Base-by-base conservation (phyloP, 1,140 invertebrate species). In the Adelges cooleyi region DNA sequence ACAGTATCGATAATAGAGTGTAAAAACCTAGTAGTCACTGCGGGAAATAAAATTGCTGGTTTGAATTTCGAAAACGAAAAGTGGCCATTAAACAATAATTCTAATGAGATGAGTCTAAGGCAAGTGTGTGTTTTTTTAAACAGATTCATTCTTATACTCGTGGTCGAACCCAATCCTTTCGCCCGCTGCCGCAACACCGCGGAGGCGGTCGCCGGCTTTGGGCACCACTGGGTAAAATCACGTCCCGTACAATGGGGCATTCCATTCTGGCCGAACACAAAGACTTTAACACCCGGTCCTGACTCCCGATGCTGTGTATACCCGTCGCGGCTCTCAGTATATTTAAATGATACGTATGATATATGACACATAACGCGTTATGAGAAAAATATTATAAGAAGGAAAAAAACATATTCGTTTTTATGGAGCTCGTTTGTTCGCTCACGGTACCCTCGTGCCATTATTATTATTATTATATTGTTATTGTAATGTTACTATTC, bases 301-400 rank as follows among this genome's bases (percentile, higher is more conserved):
- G 54, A 48, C 42, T 48, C 40, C 56, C 40, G 56, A 62, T 20
- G 56, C 56, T 46, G 42, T 56, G n/a, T n/a, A n/a, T n/a, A 56
- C 53, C 38, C 6, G n/a, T 25, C 13, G 11, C 3, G 15, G 25
- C n/a, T 10, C 25, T 27, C 25, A 29, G 40, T 62, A 62, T n/a
- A n/a, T 62, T 62, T 62, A 62, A 62, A 62, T 62, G 56, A 59
- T 59, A 42, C 20, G 53, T 59, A 59, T 59, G 38, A 62, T 62
- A 62, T 62, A 62, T 46, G 56, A 62, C 42, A 62, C 42, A 48
- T 48, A 48, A 62, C 38, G 44, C 40, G 56, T 59, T 59, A 59
- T 44, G 42, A 48, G 56, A 62, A 62, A 62, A 62, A 33, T 48
- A 44, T n/a, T n/a, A n/a, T n/a, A 54, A 23, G 25, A 18, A 20